Conservation (phyloP, 2,888 invertebrate genomes). For the Meiosimyza platycephala region DNA sequence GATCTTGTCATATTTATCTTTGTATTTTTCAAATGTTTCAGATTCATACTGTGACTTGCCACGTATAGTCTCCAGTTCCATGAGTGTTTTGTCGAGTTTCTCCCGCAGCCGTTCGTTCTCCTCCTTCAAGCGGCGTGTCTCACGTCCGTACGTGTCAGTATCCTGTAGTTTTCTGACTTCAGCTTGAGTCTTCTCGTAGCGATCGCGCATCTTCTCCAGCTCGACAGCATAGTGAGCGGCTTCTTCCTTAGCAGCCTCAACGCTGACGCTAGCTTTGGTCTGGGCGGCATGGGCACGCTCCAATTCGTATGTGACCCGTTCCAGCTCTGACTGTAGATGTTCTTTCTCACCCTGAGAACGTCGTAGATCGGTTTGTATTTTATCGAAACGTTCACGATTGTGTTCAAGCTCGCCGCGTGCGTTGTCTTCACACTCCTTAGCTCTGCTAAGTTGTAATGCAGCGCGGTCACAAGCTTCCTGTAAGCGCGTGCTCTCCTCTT, state of each 20-base stretch:
- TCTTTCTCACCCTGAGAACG: slow-evolving; percentile 87
- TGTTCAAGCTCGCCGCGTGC: slow-evolving; percentile 90
- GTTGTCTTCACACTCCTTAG: slow-evolving; percentile 92
- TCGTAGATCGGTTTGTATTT: slow-evolving; percentile 85
- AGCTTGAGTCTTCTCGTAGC: slow-evolving; percentile 85
- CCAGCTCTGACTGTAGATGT: slow-evolving; percentile 84
- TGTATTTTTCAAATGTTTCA: slow-evolving; percentile 79
- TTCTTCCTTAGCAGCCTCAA: slow-evolving; percentile 92
- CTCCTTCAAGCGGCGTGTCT: slow-evolving; percentile 81
- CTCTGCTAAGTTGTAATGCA: slow-evolving; percentile 83
- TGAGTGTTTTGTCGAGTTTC: slow-evolving; percentile 82
- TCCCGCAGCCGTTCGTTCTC: slow-evolving; percentile 85
- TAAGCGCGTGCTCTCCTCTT: slow-evolving; percentile 85
- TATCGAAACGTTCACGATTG: slow-evolving; percentile 89
- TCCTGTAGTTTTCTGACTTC: slow-evolving; percentile 87
- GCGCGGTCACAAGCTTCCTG: slow-evolving; percentile 92
- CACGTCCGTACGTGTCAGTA: slow-evolving; percentile 82
- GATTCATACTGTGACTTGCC: slow-evolving; percentile 83
- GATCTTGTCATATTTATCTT: slow-evolving; percentile 80
- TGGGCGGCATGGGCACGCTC: slow-evolving; percentile 89
- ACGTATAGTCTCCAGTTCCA: slow-evolving; percentile 83
- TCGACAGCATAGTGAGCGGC: slow-evolving; percentile 87
- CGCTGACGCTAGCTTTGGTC: slow-evolving; percentile 84
- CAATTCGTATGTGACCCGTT: slow-evolving; percentile 85
- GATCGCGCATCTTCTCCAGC: slow-evolving; percentile 90